Evolutionary conservation across 2,888 invertebrate species (phyloP).

Genomic region (Sinodicranocentrus sp.): DNA sequence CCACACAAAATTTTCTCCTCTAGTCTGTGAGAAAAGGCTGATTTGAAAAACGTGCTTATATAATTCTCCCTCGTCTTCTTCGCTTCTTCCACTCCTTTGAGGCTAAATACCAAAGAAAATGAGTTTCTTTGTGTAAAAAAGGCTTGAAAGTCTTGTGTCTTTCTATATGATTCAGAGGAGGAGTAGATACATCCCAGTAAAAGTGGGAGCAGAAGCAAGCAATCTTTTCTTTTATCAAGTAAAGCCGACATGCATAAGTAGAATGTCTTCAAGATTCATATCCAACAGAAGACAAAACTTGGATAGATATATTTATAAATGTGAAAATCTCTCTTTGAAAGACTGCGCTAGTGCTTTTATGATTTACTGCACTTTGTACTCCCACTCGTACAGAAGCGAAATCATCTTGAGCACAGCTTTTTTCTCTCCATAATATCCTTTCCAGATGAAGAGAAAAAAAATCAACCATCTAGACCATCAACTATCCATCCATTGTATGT

Average conservation of each 20-base stretch:
- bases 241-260: no score
- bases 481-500: conserved; percentile 53
- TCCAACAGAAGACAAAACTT: no score
- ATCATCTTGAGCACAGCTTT: not conserved
- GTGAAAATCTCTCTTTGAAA: no score
- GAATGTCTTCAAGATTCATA: no score
- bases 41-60: conserved; percentile 19
- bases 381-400: no score
- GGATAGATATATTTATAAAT: no score
- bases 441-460: not conserved
- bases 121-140: conserved; percentile 40
- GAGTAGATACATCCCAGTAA: no score
- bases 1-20: not conserved
- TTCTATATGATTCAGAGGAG: not conserved
- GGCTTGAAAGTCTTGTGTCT: not conserved
- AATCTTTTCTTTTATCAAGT: no score
- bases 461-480: conserved; percentile 32
- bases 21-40: conserved; percentile 7
- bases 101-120: conserved; percentile 56
- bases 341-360: not conserved
- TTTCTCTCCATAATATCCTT: not conserved
- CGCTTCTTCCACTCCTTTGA: conserved; percentile 27
- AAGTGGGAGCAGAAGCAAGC: no score
- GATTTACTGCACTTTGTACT: conserved; percentile 4
- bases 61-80: conserved; percentile 12